Conservation (phyloP, 1,140 invertebrate genomes). For the Drosophila pallidifrons region DNA sequence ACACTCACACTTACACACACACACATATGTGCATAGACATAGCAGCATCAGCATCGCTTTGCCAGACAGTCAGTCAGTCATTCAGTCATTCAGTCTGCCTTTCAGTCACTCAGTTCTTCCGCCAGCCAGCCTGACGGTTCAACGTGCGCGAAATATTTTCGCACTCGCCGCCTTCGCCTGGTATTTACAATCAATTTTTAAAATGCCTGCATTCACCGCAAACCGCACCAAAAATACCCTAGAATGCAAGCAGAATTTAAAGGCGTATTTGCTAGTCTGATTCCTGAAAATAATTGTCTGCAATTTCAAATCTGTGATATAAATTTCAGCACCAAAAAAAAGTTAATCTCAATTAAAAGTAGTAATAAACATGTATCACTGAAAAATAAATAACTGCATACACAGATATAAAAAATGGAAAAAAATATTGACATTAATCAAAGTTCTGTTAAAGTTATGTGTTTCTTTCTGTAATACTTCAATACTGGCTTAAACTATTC, state of each 20-base stretch:
- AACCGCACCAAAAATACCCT: slow-evolving; percentile 35
- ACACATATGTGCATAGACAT: slow-evolving; percentile 20
- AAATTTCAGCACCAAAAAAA: too few species aligned
- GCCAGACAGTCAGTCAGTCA: slow-evolving; percentile 24
- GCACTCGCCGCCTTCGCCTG: slow-evolving; percentile 49
- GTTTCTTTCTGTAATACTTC: neutral
- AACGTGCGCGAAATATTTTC: slow-evolving; percentile 70
- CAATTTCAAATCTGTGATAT: too few species aligned
- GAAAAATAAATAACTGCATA: too few species aligned
- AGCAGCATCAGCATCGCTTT: slow-evolving; percentile 23
- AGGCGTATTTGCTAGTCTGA: too few species aligned
- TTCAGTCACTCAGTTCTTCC: slow-evolving; percentile 6
- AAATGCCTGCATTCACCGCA: slow-evolving; percentile 38
- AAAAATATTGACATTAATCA: too few species aligned
- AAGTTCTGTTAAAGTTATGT: too few species aligned
- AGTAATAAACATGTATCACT: too few species aligned
- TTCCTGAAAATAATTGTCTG: too few species aligned
- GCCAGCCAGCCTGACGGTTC: slow-evolving; percentile 34
- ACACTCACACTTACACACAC: slow-evolving; percentile 7
- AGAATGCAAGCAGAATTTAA: neutral
- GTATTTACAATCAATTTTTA: slow-evolving; percentile 70
- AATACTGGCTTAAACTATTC: too few species aligned
- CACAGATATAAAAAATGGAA: too few species aligned
- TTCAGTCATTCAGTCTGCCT: slow-evolving; percentile 36
- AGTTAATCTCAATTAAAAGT: too few species aligned